Percentiles rank a stretch among this genome's conserved stretches.
Evolutionary conservation across 1,140 invertebrate species (phyloP).

Genomic region (Atopsyche davidsoni): DNA sequence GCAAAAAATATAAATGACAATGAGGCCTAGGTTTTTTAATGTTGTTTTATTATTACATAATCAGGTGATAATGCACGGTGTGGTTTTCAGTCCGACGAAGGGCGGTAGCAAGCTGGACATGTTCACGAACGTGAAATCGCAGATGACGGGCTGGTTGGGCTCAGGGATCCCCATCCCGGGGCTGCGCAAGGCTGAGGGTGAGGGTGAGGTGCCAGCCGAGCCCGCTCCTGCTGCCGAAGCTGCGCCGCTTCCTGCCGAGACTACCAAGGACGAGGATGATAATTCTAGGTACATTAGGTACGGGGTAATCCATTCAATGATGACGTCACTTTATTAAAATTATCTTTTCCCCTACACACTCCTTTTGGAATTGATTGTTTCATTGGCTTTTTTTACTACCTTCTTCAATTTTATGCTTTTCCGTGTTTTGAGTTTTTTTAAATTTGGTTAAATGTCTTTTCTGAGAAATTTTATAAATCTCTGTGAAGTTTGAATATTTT

Average conservation of each 20-base stretch:
- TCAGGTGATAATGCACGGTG: no score
- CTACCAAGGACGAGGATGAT: conserved; percentile 71
- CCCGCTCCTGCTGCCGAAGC: conserved; percentile 43
- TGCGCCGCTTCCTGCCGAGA: conserved; percentile 40
- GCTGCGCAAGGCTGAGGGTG: conserved; percentile 49
- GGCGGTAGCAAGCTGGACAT: conserved; percentile 66
- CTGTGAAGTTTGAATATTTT: no score
- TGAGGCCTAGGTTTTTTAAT: no score
- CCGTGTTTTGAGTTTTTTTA: conserved; percentile 4
- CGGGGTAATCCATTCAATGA: conserved; percentile 40
- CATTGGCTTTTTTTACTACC: conserved; percentile 12
- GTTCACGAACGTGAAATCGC: conserved; percentile 74
- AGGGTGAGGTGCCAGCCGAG: conserved; percentile 37
- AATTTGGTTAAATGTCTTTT: neutral
- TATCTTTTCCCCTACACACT: no score
- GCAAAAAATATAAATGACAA: no score
- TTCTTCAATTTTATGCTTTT: neutral
- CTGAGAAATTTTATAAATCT: no score
- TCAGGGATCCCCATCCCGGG: conserved; percentile 65
- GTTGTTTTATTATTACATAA: no score
- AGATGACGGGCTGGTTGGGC: conserved; percentile 73
- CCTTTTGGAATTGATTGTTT: conserved; percentile 18
- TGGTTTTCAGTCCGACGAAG: conserved; percentile 59
- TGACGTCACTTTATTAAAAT: conserved; percentile 27
- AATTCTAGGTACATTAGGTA: conserved; percentile 71